Evolutionary conservation across 2,113 vertebrate species (phyloP).

Genomic region (Melanerpes formicivorus): DNA sequence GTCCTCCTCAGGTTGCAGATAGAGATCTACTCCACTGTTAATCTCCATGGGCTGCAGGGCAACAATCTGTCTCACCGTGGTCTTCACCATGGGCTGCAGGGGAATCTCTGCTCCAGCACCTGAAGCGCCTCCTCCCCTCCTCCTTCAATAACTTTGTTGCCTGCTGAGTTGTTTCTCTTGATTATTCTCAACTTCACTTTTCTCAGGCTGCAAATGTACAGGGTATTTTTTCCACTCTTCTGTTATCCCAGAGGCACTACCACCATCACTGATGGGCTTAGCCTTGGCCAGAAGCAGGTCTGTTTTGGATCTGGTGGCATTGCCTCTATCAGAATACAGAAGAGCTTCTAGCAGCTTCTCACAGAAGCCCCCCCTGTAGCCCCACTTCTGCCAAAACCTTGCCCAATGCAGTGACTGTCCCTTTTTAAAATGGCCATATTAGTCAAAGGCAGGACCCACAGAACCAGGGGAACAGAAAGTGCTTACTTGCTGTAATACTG

Average conservation of each 20-base stretch:
- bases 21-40: background rate
- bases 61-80: background rate
- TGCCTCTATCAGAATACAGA: fast-evolving
- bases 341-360: background rate
- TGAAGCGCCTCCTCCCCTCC: background rate
- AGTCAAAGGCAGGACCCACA: background rate
- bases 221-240: background rate
- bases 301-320: fast-evolving
- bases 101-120: background rate
- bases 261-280: background rate
- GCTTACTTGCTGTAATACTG: background rate
- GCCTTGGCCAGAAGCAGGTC: background rate
- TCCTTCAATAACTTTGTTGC: background rate
- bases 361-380: background rate
- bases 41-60: background rate
- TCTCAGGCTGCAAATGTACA: background rate
- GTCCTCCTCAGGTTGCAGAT: background rate
- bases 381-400: background rate
- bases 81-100: background rate
- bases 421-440: background rate
- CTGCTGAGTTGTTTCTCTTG: background rate
- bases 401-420: background rate
- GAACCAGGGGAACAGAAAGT: background rate
- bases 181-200: background rate
- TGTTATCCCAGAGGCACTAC: background rate